Conservation (phyloP, 2,797 vertebrate species). For the Silurus aristotelis region DNA sequence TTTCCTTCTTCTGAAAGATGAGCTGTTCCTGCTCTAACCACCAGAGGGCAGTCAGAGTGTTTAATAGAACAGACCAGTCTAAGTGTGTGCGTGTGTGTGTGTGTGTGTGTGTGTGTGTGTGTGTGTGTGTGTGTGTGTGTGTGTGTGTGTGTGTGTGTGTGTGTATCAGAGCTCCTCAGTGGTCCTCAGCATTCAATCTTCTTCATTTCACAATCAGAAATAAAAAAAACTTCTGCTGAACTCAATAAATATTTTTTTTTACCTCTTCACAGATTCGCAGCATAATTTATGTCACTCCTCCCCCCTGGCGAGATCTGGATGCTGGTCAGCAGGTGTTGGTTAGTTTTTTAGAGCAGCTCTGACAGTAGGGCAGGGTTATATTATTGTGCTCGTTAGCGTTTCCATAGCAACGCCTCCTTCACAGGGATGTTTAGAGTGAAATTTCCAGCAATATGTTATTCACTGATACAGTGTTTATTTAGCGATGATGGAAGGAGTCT, state of each 20-base stretch:
- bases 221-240: constrained; percentile 45
- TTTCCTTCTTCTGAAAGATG: background rate
- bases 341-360: background rate
- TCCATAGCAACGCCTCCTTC: background rate
- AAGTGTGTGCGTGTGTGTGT: background rate
- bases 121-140: background rate
- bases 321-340: background rate
- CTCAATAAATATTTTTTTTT: constrained; percentile 40
- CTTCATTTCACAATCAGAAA: constrained; percentile 43
- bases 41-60: constrained; percentile 7
- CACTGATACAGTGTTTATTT: background rate
- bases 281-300: background rate
- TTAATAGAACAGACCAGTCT: background rate
- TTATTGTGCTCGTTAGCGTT: background rate
- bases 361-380: background rate
- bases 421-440: background rate
- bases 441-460: too few relatives aligned
- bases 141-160: background rate
- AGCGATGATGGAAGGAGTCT: background rate
- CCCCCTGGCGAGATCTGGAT: background rate
- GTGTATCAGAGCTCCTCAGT: constrained; percentile 51
- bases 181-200: constrained; percentile 43
- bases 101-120: background rate
- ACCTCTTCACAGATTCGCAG: constrained; percentile 37
- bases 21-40: background rate